Percentiles rank a stretch among this genome's conserved stretches.
phyloP scores from a whole-genome alignment of 2,797 vertebrate species.

The Oreortyx pictus region DNA sequence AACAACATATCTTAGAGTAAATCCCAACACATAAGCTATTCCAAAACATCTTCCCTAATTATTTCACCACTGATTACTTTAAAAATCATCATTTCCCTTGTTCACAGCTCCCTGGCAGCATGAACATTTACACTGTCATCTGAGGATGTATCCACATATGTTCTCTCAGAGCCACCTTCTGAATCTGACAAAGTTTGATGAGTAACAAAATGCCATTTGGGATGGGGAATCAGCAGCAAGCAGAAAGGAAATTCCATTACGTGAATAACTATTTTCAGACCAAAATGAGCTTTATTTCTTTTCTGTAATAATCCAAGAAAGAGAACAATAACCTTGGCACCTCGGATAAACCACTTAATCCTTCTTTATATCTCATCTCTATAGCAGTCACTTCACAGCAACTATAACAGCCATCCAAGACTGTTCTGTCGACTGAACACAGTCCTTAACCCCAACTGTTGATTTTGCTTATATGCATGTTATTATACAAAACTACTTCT shows the following conservation, averaged over 20 bases:
- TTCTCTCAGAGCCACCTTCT: background rate
- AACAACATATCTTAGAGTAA: background rate
- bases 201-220: background rate
- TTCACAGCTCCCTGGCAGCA: background rate
- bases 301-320: background rate
- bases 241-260: background rate
- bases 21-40: background rate
- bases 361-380: background rate
- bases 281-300: background rate
- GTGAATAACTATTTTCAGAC: background rate
- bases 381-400: background rate
- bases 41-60: background rate
- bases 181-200: background rate
- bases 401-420: background rate
- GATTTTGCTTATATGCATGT: background rate
- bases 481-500: slow-evolving; percentile 8
- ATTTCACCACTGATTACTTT: background rate
- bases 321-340: background rate
- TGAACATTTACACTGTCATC: background rate
- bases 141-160: background rate
- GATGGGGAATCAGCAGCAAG: background rate
- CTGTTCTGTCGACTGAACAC: background rate
- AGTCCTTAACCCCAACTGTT: slow-evolving; percentile 43
- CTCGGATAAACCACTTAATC: background rate
- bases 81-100: background rate